Base-by-base conservation (phyloP, 1,140 invertebrate species). In the Branchinecta lynchi region DNA sequence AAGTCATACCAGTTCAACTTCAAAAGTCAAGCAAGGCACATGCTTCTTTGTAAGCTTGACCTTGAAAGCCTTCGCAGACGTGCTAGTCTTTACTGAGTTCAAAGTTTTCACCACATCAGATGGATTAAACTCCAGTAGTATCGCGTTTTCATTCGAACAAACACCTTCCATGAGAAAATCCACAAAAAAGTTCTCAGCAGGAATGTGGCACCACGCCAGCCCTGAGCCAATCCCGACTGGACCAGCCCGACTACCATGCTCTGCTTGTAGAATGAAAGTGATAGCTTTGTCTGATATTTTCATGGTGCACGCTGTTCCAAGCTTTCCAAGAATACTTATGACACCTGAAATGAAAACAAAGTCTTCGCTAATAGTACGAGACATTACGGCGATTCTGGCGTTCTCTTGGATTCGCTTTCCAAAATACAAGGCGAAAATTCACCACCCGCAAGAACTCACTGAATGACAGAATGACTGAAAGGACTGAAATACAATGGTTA, bases 151-250 rank as follows among this genome's bases (percentile, higher is more conserved):
- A 12, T 12, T 20, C 17, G 51, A 6, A 6, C 51, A 60, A 12
- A 60, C 12, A 15, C 51, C 51, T 60, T 60, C 51, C 51, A 60
- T 60, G 51, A 60, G 51, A 60, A 60, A 60, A 15, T 60, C 51
- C 1, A 6, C 51, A 20, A 60, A 60, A 60, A 60, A 60, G 17
- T 60, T 60, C 12, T 12, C 51, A 15, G 51, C 12, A 15, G 51
- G 51, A 15, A 60, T 60, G 51, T 15, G 17, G 17, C 51, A 60
- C 51, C 51, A 60, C 12, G 51, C 51, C 17, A 60, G 17, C 12
- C 51, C 51, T 60, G 51, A 60, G 12, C 51, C 51, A 60, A 60
- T 60, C 17, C 51, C 51, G 3, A 20, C 2, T 12, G 51, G 12
- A 6, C 51, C 51, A 60, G 17, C 12, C 17, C 51, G 12, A 60